Conservation (phyloP, 2,888 invertebrate genomes). For the Thereva nobilitata region DNA sequence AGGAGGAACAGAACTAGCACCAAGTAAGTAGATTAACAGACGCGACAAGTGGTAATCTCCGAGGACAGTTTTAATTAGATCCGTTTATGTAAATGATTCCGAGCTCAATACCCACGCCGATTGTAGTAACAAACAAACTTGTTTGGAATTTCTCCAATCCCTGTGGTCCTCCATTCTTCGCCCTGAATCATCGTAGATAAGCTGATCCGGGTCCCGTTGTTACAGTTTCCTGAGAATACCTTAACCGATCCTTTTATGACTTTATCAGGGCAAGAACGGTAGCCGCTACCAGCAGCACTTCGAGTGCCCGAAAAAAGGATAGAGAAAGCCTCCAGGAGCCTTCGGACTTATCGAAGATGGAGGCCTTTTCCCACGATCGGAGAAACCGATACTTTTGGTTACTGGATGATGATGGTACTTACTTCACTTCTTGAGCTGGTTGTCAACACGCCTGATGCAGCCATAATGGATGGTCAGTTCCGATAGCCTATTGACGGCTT, state of each 20-base stretch:
- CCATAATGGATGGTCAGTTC: slow-evolving; percentile 32
- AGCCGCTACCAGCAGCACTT: slow-evolving; percentile 6
- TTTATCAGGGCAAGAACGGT: not conserved
- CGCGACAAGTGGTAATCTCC: slow-evolving; percentile 22
- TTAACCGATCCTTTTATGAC: too few species aligned
- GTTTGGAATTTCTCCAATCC: not conserved
- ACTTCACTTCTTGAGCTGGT: slow-evolving; percentile 10
- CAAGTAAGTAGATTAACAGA: slow-evolving; percentile 15
- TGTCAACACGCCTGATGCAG: slow-evolving; percentile 23
- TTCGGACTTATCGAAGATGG: slow-evolving; percentile 3
- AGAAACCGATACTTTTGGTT: slow-evolving; percentile 30
- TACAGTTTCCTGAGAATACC: too few species aligned
- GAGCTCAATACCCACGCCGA: slow-evolving; percentile 1
- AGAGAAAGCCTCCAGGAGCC: slow-evolving; percentile 11
- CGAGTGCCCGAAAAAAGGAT: slow-evolving; percentile 1
- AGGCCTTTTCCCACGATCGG: slow-evolving; percentile 32
- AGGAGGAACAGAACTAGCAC: slow-evolving; percentile 2
- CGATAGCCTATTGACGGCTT: slow-evolving; percentile 21
- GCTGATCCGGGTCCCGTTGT: too few species aligned
- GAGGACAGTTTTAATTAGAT: slow-evolving; percentile 29
- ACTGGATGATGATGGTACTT: slow-evolving; percentile 5
- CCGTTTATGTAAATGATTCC: slow-evolving; percentile 21
- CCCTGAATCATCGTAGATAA: too few species aligned
- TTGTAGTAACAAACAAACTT: slow-evolving; percentile 10
- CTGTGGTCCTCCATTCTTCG: not conserved